Percentiles rank a stretch among this genome's conserved stretches.
Evolutionary conservation across 2,797 vertebrate genomes (phyloP).

Genomic region (Pagetopsis macropterus): DNA sequence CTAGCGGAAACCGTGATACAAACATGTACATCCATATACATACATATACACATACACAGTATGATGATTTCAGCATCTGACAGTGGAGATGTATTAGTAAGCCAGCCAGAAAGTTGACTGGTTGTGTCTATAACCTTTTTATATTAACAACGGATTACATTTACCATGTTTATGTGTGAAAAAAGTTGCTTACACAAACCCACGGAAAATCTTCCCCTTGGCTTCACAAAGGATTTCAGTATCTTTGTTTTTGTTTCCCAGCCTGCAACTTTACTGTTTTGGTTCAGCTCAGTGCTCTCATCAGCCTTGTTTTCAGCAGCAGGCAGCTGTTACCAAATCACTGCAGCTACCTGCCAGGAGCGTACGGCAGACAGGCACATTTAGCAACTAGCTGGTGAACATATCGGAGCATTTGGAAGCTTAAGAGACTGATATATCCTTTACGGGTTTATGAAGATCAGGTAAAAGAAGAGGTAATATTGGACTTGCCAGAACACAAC

Average conservation of each 20-base stretch:
- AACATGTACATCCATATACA: too few relatives aligned
- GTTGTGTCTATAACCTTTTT: background rate
- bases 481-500: background rate
- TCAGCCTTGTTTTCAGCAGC: background rate
- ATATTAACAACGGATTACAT: background rate
- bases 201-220: background rate
- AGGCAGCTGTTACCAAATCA: background rate
- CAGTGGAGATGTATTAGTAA: background rate
- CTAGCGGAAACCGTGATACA: too few relatives aligned
- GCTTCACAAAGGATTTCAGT: background rate
- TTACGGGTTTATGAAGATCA: background rate
- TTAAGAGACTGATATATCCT: background rate
- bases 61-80: constrained; percentile 1
- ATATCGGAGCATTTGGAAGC: background rate
- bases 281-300: background rate
- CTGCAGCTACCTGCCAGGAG: background rate
- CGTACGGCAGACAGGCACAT: background rate
- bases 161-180: background rate
- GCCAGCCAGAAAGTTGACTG: background rate
- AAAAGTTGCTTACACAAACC: background rate
- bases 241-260: constrained; percentile 7
- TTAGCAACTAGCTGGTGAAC: background rate
- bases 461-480: background rate
- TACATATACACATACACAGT: too few relatives aligned
- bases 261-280: background rate